Conservation (phyloP, 2,888 invertebrate species). For the Campoplex nolae region DNA sequence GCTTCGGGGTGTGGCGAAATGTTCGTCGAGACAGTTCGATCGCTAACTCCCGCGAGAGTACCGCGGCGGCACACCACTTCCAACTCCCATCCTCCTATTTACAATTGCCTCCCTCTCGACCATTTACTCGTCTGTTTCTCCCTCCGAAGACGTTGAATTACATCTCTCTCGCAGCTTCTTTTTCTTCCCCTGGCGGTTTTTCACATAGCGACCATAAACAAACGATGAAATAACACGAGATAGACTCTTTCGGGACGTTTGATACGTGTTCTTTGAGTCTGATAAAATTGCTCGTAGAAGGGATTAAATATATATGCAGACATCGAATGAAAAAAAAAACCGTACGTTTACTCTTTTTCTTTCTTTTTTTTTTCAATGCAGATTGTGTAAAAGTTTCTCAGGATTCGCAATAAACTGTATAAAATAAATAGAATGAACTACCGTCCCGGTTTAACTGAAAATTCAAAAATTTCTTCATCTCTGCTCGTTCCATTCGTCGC, state of each 20-base stretch:
- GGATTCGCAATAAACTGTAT: background rate
- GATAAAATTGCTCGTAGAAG: conserved; percentile 14
- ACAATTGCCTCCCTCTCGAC: conserved; percentile 30
- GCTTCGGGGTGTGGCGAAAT: conserved; percentile 69
- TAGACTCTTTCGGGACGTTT: conserved; percentile 24
- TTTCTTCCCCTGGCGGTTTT: background rate
- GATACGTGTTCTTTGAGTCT: conserved; percentile 6
- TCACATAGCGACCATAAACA: conserved; percentile 24
- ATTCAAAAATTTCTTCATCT: background rate
- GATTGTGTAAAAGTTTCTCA: background rate
- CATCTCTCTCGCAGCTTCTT: background rate
- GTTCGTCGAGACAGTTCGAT: conserved; percentile 61
- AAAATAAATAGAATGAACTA: background rate
- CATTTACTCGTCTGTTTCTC: background rate
- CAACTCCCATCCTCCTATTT: conserved; percentile 22
- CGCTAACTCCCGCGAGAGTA: conserved; percentile 33
- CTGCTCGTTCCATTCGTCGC: background rate
- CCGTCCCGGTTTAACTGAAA: background rate
- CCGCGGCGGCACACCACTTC: background rate
- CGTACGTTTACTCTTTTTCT: background rate
- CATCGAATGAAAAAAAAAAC: background rate
- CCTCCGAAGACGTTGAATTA: conserved; percentile 11
- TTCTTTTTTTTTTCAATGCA: background rate
- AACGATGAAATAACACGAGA: conserved; percentile 36
- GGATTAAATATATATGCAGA: conserved; percentile 8